Conservation (phyloP, 2,888 invertebrate species). For the Cryptocephalus primarius region DNA sequence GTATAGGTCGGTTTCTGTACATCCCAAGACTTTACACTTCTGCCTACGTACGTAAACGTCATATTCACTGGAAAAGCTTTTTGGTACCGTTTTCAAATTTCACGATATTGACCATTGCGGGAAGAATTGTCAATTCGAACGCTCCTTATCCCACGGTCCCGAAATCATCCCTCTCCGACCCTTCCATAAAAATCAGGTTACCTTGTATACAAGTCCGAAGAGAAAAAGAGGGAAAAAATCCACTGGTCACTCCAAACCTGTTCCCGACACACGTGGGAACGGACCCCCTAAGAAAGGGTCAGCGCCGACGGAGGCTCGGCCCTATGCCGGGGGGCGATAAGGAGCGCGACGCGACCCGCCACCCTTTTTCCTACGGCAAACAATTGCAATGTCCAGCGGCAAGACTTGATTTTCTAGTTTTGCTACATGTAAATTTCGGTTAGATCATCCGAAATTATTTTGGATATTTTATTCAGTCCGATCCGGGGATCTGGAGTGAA, state of each 20-base stretch:
- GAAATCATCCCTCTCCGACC: slow-evolving; percentile 9
- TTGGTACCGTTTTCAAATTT: too few species aligned
- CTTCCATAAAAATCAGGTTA: slow-evolving; percentile 14
- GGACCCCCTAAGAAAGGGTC: slow-evolving; percentile 26
- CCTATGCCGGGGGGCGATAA: slow-evolving; percentile 9
- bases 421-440: slow-evolving; percentile 18
- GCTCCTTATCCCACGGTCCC: slow-evolving; percentile 2
- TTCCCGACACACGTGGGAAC: slow-evolving; percentile 23
- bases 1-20: too few species aligned
- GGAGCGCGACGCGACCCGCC: slow-evolving; percentile 14
- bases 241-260: slow-evolving; percentile 30
- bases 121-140: too few species aligned
- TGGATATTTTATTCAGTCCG: slow-evolving; percentile 28
- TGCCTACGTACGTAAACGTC: too few species aligned
- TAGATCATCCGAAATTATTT: slow-evolving; percentile 19
- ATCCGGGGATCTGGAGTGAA: slow-evolving; percentile 26
- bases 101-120: too few species aligned
- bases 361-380: slow-evolving; percentile 19
- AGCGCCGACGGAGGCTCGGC: slow-evolving; percentile 13
- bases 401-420: slow-evolving; percentile 36
- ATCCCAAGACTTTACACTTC: too few species aligned
- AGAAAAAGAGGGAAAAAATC: slow-evolving; percentile 12
- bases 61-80: too few species aligned
- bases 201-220: slow-evolving; percentile 4
- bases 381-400: slow-evolving; percentile 30